A percentile compares a stretch with the other conserved stretches of the same genome.
phyloP scores from a whole-genome alignment of 1,140 invertebrate species.

The Pseudomyrmex flavicornis region DNA sequence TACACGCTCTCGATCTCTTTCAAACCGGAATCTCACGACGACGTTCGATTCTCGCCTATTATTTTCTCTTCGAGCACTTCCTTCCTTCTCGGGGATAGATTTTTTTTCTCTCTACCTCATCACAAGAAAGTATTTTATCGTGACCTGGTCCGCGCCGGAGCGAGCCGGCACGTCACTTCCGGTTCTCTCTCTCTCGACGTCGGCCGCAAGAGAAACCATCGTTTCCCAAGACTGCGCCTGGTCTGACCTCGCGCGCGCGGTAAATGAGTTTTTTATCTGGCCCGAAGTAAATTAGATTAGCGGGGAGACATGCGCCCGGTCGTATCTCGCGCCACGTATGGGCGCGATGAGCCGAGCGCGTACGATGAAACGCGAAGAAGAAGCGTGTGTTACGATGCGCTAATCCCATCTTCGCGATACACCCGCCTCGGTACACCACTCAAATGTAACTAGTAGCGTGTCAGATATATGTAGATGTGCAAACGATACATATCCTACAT shows the following conservation, averaged over 20 bases:
- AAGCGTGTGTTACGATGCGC: conserved; percentile 22
- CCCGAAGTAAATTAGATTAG: conserved; percentile 78
- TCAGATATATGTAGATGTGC: conserved; percentile 18
- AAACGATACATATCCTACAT: not conserved
- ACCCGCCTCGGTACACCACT: not conserved
- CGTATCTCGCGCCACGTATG: conserved; percentile 63
- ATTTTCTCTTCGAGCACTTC: not conserved
- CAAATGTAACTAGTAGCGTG: conserved; percentile 19
- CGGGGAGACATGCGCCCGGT: conserved; percentile 71
- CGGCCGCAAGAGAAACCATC: conserved; percentile 32
- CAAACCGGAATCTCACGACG: not conserved
- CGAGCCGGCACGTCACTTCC: conserved; percentile 56
- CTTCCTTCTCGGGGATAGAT: not conserved
- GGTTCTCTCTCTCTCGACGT: conserved; percentile 21
- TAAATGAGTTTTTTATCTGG: conserved; percentile 77
- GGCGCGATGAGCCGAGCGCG: conserved; percentile 37
- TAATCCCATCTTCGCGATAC: conserved; percentile 34
- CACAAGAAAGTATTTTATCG: conserved; percentile 29
- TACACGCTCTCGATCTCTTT: not conserved
- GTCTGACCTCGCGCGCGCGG: conserved; percentile 70
- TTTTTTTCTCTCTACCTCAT: not conserved
- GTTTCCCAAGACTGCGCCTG: conserved; percentile 56
- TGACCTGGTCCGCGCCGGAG: conserved; percentile 27
- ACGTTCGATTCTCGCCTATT: conserved; percentile 22
- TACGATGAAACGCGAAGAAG: not conserved